These are phyloP conservation scores for Venturia canescens DNA, from an alignment of 1,140 invertebrate species.

Conservation along the genomic window DNA sequence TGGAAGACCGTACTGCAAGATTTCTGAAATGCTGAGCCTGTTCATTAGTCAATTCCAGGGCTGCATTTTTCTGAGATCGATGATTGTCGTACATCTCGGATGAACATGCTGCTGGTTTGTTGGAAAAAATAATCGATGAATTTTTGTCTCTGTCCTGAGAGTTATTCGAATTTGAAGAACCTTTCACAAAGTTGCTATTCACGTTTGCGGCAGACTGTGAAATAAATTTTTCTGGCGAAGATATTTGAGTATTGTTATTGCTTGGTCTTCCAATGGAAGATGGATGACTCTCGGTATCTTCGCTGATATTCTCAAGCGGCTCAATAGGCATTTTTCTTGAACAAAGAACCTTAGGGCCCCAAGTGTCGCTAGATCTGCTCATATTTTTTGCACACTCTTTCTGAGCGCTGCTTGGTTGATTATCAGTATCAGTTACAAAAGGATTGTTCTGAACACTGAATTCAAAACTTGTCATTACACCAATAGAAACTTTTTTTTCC, in stretches of 20 bases:
- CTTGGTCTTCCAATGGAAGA: slow-evolving; percentile 69
- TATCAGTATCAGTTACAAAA: slow-evolving; percentile 59
- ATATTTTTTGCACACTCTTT: slow-evolving; percentile 13
- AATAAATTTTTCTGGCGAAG: not conserved
- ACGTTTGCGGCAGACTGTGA: not conserved
- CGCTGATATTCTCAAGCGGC: slow-evolving; percentile 72
- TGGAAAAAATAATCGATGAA: not conserved
- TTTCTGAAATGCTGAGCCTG: not conserved
- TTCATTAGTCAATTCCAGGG: not conserved
- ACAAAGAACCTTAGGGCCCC: not conserved
- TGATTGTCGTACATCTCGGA: not conserved
- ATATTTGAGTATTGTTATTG: slow-evolving; percentile 50
- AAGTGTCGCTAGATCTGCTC: not conserved
- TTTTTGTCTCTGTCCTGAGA: not conserved
- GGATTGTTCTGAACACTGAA: slow-evolving; percentile 78
- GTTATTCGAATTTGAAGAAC: not conserved
- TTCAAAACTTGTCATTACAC: slow-evolving; percentile 85
- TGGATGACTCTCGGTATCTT: slow-evolving; percentile 72
- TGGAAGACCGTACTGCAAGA: not conserved
- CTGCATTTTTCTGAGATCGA: not conserved
- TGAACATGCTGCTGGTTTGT: not conserved
- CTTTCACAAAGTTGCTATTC: not conserved
- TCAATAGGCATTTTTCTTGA: slow-evolving; percentile 49
- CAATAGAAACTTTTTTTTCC: slow-evolving; percentile 82
- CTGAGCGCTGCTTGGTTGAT: slow-evolving; percentile 61